Percentiles rank a stretch among this genome's conserved stretches.
These are phyloP conservation scores for Perdita meconis DNA, from an alignment of 2,888 invertebrate species.

Conservation along the genomic window DNA sequence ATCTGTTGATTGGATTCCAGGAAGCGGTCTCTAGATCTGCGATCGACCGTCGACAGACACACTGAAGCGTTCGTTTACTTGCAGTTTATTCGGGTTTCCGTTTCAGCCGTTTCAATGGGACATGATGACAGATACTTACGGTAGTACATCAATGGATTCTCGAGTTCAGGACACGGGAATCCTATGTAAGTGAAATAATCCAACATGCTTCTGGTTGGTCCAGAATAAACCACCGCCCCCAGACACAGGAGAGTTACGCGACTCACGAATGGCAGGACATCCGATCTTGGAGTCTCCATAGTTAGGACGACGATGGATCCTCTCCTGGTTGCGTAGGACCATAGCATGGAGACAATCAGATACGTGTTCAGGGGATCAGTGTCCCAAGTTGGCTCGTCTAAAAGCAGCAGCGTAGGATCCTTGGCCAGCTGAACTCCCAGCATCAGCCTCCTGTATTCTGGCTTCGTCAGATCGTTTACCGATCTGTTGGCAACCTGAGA, in stretches of 20 bases:
- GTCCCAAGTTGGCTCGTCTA: constrained; percentile 98
- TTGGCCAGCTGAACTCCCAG: constrained; percentile 96
- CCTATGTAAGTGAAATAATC: constrained; percentile 98
- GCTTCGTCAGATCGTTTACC: constrained; percentile 93
- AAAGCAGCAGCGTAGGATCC: constrained; percentile 94
- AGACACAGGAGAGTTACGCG: constrained; percentile 95
- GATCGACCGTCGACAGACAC: constrained; percentile 91
- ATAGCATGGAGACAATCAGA: constrained; percentile 96
- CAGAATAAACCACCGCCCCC: constrained; percentile 96
- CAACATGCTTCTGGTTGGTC: constrained; percentile 95
- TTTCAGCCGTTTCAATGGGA: background rate
- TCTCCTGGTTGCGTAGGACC: constrained; percentile 95
- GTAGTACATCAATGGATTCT: constrained; percentile 99
- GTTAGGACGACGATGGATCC: constrained; percentile 95
- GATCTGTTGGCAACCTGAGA: constrained; percentile 95
- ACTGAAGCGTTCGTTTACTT: constrained; percentile 85
- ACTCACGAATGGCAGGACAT: constrained; percentile 98
- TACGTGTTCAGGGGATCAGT: constrained; percentile 98
- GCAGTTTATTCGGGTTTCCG: background rate
- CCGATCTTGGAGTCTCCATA: constrained; percentile 96
- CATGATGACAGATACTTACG: constrained; percentile 86
- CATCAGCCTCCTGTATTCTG: constrained; percentile 95
- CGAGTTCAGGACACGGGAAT: constrained; percentile 97
- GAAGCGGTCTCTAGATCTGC: constrained; percentile 94
- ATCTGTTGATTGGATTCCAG: constrained; percentile 97